Conservation (phyloP, 2,888 invertebrate species). For the Tigriopus californicus region DNA sequence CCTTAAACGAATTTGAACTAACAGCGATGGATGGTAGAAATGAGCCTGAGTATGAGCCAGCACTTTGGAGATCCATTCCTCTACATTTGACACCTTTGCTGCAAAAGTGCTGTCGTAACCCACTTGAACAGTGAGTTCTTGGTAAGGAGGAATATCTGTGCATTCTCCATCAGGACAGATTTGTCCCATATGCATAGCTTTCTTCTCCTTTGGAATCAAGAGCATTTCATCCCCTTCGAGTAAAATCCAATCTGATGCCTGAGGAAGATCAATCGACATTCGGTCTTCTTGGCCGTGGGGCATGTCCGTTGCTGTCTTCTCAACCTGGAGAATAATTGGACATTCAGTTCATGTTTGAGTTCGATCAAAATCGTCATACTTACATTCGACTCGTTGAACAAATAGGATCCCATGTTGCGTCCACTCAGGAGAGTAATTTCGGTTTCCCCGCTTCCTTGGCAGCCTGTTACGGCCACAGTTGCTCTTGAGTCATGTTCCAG, state of each 20-base stretch:
- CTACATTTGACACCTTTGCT: background rate
- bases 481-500: background rate
- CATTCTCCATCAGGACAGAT: background rate
- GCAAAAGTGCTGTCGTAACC: background rate
- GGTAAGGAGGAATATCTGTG: background rate
- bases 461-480: background rate
- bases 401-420: background rate
- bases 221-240: background rate
- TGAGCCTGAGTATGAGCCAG: constrained; percentile 1
- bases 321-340: too few species aligned
- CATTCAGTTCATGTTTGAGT: too few species aligned
- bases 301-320: too few species aligned
- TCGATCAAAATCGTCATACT: background rate
- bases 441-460: background rate
- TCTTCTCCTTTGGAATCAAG: background rate
- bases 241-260: too few species aligned
- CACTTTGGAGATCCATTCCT: background rate
- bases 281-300: too few species aligned
- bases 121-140: background rate
- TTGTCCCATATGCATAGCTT: background rate
- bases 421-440: background rate
- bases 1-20: too few species aligned
- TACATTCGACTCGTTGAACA: background rate
- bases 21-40: background rate
- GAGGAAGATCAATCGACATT: too few species aligned